phyloP scores from a whole-genome alignment of 2,113 vertebrate species.

The Cyprinodon tularosa region DNA sequence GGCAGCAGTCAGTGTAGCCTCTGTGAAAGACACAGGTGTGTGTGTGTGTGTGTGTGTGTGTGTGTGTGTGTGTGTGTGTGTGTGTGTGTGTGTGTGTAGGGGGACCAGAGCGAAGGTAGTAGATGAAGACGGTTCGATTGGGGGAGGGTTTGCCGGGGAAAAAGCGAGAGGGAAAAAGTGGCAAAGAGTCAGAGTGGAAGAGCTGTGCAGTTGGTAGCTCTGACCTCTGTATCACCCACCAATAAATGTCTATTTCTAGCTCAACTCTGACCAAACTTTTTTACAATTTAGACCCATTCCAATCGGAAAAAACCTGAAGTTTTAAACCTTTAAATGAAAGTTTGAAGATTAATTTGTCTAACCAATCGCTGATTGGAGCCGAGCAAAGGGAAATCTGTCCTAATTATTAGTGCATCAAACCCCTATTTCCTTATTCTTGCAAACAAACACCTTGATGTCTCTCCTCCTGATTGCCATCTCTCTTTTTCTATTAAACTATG shows the following conservation, averaged over 20 bases:
- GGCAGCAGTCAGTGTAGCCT: conserved; percentile 1
- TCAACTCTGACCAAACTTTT: background rate
- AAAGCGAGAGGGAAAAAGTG: conserved; percentile 64
- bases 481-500: background rate
- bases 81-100: background rate
- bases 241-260: conserved; percentile 7
- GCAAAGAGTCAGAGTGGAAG: conserved; percentile 42
- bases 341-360: no score
- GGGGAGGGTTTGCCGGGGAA: conserved; percentile 19
- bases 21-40: conserved; percentile 14
- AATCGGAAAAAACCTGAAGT: no score
- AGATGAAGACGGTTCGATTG: conserved; percentile 15
- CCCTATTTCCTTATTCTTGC: conserved; percentile 39
- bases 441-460: conserved; percentile 26
- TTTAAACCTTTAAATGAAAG: no score
- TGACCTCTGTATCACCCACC: conserved; percentile 50
- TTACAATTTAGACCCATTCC: background rate
- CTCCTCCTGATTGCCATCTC: conserved; percentile 12
- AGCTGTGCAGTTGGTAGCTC: conserved; percentile 56
- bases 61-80: conserved; percentile 13
- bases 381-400: background rate
- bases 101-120: conserved; percentile 34
- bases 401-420: background rate
- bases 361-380: background rate
- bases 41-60: conserved; percentile 4